phyloP scores from a whole-genome alignment of 2,888 invertebrate genomes.

The Neoascia interrupta region DNA sequence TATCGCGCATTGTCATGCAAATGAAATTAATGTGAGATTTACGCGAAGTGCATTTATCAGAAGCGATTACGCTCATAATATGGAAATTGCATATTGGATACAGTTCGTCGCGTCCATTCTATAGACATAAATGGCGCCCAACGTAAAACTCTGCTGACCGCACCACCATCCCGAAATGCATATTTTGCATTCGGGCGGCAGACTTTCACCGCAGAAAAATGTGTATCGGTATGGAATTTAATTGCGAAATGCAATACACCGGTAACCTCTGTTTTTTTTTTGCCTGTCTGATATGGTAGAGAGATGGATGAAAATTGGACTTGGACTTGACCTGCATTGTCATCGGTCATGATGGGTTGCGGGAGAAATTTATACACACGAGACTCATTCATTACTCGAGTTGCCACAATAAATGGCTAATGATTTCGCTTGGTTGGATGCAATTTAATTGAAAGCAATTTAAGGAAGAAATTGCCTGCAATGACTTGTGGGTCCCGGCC shows the following conservation, averaged over 20 bases:
- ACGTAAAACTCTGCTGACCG: conserved; percentile 8
- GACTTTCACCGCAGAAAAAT: neutral
- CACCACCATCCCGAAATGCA: neutral
- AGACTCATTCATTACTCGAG: conserved; percentile 19
- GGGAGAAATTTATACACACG: neutral
- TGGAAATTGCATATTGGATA: conserved; percentile 59
- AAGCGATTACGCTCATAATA: conserved; percentile 56
- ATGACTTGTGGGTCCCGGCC: too few species aligned
- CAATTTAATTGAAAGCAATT: too few species aligned
- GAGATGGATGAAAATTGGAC: neutral
- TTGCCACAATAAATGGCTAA: conserved; percentile 28
- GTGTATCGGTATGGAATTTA: conserved; percentile 19
- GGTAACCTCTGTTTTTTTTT: neutral
- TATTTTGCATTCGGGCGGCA: neutral
- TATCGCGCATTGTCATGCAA: conserved; percentile 61
- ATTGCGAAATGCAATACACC: conserved; percentile 26
- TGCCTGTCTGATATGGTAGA: too few species aligned
- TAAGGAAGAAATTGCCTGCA: too few species aligned
- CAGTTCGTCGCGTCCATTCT: conserved; percentile 30
- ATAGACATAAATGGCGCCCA: conserved; percentile 41
- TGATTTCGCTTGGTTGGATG: too few species aligned
- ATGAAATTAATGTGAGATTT: conserved; percentile 59
- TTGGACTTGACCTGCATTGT: conserved; percentile 49
- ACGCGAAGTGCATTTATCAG: conserved; percentile 59
- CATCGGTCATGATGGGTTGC: conserved; percentile 15